Percentiles rank a stretch among this genome's conserved stretches.
phyloP scores from a whole-genome alignment of 2,113 vertebrate genomes.

The Percina caprodes region DNA sequence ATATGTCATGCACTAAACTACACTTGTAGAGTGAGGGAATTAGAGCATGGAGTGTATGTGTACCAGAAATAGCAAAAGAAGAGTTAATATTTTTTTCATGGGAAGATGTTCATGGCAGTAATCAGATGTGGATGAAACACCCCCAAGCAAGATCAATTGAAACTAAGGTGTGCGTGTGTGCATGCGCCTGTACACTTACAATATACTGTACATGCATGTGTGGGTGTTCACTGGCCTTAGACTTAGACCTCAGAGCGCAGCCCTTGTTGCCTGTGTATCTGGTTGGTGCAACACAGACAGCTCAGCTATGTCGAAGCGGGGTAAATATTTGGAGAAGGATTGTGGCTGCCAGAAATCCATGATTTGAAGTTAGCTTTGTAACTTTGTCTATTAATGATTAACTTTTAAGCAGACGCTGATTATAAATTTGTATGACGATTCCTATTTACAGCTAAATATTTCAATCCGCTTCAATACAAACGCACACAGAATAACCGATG shows the following conservation, averaged over 20 bases:
- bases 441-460: slow-evolving; percentile 13
- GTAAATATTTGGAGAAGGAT: slow-evolving; percentile 81
- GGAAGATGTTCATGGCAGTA: slow-evolving; percentile 22
- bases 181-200: not conserved
- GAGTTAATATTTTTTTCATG: slow-evolving; percentile 29
- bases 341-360: slow-evolving; percentile 67
- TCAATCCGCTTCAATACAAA: not conserved
- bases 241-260: slow-evolving; percentile 46
- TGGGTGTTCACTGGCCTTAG: slow-evolving; percentile 47
- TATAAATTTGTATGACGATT: slow-evolving; percentile 33
- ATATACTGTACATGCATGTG: not conserved
- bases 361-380: slow-evolving; percentile 64
- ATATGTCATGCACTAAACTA: slow-evolving; percentile 24
- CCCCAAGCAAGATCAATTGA: slow-evolving; percentile 41
- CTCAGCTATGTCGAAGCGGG: slow-evolving; percentile 68
- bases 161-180: slow-evolving; percentile 24
- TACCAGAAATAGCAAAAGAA: slow-evolving; percentile 40
- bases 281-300: slow-evolving; percentile 60
- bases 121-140: slow-evolving; percentile 41
- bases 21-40: slow-evolving; percentile 19
- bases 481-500: not conserved
- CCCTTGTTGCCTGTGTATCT: slow-evolving; percentile 58
- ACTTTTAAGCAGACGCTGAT: slow-evolving; percentile 27
- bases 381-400: slow-evolving; percentile 67
- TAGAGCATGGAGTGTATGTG: slow-evolving; percentile 20